phyloP scores from a whole-genome alignment of 2,113 vertebrate genomes.

The Polypterus senegalus region DNA sequence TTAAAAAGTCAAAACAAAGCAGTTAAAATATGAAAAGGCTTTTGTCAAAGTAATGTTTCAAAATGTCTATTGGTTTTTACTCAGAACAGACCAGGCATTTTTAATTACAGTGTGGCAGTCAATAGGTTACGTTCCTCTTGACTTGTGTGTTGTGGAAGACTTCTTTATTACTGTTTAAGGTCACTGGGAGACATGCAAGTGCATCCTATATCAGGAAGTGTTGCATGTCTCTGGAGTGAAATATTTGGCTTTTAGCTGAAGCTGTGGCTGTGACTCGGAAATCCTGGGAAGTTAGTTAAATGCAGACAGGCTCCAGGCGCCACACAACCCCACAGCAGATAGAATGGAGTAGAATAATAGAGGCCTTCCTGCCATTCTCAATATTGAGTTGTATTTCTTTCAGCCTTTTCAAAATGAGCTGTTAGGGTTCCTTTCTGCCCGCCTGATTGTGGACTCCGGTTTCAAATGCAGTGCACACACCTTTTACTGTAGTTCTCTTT shows the following conservation, averaged over 20 bases:
- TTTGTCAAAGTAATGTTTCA: no score
- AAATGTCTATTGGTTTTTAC: conserved; percentile 6
- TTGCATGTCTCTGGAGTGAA: conserved; percentile 60
- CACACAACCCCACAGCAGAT: conserved; percentile 42
- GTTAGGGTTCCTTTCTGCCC: conserved; percentile 22
- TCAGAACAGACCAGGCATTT: conserved; percentile 14
- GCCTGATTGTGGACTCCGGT: conserved; percentile 13
- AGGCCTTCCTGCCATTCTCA: conserved; percentile 77
- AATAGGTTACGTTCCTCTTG: conserved; percentile 19
- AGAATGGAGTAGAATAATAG: conserved; percentile 59
- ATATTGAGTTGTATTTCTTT: conserved; percentile 45
- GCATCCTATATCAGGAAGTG: conserved; percentile 84
- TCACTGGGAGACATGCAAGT: conserved; percentile 71
- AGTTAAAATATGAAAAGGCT: no score
- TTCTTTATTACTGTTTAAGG: conserved; percentile 75
- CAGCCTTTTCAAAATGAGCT: conserved; percentile 37
- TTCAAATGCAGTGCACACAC: conserved; percentile 17
- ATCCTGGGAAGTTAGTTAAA: conserved; percentile 60
- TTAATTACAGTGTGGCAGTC: conserved; percentile 17
- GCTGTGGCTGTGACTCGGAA: conserved; percentile 59
- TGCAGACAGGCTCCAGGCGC: conserved; percentile 64
- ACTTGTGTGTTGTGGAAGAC: conserved; percentile 58
- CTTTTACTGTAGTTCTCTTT: no score
- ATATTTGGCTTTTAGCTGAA: conserved; percentile 57
- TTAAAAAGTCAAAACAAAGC: no score